Conservation (phyloP, 2,797 vertebrate species). For the Anguilla pacifica region DNA sequence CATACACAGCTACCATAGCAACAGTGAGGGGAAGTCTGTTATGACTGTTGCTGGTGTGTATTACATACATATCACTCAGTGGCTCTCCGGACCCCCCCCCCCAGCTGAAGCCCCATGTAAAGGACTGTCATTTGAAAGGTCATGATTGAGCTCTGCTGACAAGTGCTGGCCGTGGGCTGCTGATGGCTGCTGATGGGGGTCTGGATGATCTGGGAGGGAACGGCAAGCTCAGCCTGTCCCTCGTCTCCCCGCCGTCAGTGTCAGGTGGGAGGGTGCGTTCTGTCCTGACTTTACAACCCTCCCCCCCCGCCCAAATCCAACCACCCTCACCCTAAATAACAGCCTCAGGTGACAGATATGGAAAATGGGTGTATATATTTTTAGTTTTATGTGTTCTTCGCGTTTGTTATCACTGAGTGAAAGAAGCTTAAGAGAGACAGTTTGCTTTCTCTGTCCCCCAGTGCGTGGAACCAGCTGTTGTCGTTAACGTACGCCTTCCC, state of each 20-base stretch:
- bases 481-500: not conserved
- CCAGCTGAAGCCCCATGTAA: conserved; percentile 73
- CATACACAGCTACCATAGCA: conserved; percentile 39
- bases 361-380: no score
- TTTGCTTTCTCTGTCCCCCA: not conserved
- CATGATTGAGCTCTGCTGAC: conserved; percentile 75
- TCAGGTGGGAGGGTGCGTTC: conserved; percentile 31
- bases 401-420: not conserved
- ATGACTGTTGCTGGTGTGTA: conserved; percentile 76
- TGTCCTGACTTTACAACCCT: not conserved
- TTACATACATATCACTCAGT: conserved; percentile 76
- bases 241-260: conserved; percentile 41
- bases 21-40: conserved; percentile 60
- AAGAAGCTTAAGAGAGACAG: not conserved
- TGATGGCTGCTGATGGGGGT: conserved; percentile 36
- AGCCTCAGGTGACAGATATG: not conserved
- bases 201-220: conserved; percentile 58
- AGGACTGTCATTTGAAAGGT: conserved; percentile 79
- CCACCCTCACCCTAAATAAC: not conserved
- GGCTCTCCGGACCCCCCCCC: conserved; percentile 47
- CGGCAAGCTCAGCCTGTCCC: conserved; percentile 49
- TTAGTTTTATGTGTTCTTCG: not conserved
- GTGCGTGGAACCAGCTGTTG: not conserved
- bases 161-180: conserved; percentile 68
- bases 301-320: conserved; percentile 48